phyloP scores from a whole-genome alignment of 2,888 invertebrate species.

The Epistrophe eligans region DNA sequence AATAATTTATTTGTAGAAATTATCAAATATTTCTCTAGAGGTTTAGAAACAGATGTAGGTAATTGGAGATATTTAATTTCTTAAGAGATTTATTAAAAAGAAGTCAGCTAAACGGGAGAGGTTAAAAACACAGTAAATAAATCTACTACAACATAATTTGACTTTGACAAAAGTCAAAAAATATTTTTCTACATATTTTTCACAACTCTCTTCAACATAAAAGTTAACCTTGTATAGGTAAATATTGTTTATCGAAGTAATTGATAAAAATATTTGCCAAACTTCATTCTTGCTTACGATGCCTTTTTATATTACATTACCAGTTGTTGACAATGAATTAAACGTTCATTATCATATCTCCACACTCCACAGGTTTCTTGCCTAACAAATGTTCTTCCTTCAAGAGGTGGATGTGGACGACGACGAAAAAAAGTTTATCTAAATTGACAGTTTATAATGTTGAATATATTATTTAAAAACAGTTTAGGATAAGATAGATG shows the following conservation, averaged over 20 bases:
- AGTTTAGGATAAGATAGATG: slow-evolving; percentile 42
- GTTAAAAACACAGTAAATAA: too few species aligned
- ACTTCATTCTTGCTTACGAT: slow-evolving; percentile 51
- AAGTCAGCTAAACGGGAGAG: too few species aligned
- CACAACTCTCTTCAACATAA: too few species aligned
- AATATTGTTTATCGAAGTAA: background rate
- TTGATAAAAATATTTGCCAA: slow-evolving; percentile 60
- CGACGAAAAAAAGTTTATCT: slow-evolving; percentile 35
- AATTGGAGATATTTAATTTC: too few species aligned
- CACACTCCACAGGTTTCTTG: background rate
- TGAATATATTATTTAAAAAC: slow-evolving; percentile 53
- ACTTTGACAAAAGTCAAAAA: too few species aligned
- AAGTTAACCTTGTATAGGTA: too few species aligned
- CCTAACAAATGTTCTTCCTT: slow-evolving; percentile 18
- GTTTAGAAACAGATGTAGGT: too few species aligned
- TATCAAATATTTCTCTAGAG: too few species aligned
- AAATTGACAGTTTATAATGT: slow-evolving; percentile 69
- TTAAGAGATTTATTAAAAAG: too few species aligned
- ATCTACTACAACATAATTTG: too few species aligned
- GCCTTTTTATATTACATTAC: slow-evolving; percentile 44
- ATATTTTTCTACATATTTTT: too few species aligned
- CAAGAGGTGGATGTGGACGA: background rate
- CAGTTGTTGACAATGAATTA: slow-evolving; percentile 63
- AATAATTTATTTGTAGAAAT: too few species aligned
- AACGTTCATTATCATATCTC: slow-evolving; percentile 53